Evolutionary conservation across 2,113 vertebrate genomes (phyloP).

Genomic region (Silurus glanis): DNA sequence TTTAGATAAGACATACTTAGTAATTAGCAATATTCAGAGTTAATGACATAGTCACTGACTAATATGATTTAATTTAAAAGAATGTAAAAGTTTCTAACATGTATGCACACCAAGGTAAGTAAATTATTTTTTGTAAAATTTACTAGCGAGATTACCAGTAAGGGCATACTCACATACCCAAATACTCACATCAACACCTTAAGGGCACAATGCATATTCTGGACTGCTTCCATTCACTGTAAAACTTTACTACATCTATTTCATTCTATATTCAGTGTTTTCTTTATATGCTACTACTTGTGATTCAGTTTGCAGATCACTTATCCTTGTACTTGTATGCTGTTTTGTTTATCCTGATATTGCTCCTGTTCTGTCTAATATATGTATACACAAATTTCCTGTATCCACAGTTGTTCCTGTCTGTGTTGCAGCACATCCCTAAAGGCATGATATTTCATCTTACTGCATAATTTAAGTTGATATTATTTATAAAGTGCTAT

Average conservation of each 20-base stretch:
- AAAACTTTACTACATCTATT: background rate
- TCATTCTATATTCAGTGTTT: background rate
- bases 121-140: background rate
- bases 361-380: constrained; percentile 9
- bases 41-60: background rate
- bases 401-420: background rate
- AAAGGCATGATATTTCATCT: constrained; percentile 19
- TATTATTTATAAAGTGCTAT: constrained; percentile 17
- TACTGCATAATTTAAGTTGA: constrained; percentile 23
- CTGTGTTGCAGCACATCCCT: constrained; percentile 18
- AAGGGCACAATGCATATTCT: background rate
- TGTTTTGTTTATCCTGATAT: background rate
- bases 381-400: background rate
- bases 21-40: background rate
- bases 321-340: background rate
- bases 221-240: background rate
- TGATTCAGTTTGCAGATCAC: background rate
- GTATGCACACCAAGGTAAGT: background rate
- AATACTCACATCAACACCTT: background rate
- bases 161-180: background rate
- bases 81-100: background rate
- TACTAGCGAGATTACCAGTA: background rate
- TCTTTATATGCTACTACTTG: background rate
- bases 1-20: background rate
- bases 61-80: background rate